A percentile compares a stretch with the other conserved stretches of the same genome.
These are phyloP conservation scores for Phoxinus dragarum DNA, from an alignment of 2,797 vertebrate species.

Conservation along the genomic window DNA sequence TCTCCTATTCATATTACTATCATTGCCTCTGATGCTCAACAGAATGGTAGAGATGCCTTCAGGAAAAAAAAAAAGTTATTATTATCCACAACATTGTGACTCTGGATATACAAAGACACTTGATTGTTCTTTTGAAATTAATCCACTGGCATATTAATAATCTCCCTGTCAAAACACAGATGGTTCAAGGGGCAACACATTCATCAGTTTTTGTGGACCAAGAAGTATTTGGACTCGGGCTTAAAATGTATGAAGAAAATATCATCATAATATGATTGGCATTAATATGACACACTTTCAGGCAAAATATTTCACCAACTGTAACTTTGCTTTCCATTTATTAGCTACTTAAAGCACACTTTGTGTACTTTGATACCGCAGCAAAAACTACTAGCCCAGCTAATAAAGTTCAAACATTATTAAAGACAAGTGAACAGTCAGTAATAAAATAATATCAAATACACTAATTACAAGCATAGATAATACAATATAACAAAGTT, in stretches of 20 bases:
- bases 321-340: no score
- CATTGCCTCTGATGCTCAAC: not conserved
- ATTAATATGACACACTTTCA: not conserved
- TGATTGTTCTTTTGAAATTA: constrained; percentile 46
- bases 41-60: not conserved
- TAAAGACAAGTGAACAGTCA: no score
- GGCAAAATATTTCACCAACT: not conserved
- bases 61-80: constrained; percentile 4
- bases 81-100: constrained; percentile 15
- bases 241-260: not conserved
- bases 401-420: not conserved
- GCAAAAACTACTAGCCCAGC: not conserved
- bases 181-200: constrained; percentile 1
- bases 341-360: no score
- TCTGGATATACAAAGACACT: constrained; percentile 32
- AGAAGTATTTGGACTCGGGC: not conserved
- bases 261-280: not conserved
- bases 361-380: not conserved
- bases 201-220: not conserved
- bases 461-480: not conserved
- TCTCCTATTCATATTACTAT: not conserved
- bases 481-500: not conserved
- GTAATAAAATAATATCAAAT: not conserved
- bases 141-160: constrained; percentile 25
- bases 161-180: constrained; percentile 7